phyloP scores from a whole-genome alignment of 2,888 invertebrate species.

The Hirtodrosophila duncani region DNA sequence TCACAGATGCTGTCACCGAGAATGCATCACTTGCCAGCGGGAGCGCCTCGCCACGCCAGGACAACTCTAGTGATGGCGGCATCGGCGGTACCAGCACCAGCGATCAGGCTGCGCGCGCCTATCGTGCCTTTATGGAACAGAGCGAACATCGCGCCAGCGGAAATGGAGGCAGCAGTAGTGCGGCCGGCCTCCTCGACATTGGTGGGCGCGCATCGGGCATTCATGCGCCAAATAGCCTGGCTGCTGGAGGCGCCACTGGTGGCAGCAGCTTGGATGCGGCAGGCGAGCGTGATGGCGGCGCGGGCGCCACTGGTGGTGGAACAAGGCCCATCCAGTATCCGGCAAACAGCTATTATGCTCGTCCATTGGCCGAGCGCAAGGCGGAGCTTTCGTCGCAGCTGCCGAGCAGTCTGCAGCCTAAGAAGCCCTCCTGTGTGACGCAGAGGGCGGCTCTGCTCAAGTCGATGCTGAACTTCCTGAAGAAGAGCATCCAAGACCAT shows the following conservation, averaged over 20 bases:
- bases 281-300: neutral
- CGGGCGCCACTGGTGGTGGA: neutral
- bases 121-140: conserved; percentile 40
- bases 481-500: conserved; percentile 90
- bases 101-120: conserved; percentile 36
- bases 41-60: conserved; percentile 59
- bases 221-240: conserved; percentile 3
- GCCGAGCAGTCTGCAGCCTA: conserved; percentile 54
- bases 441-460: conserved; percentile 91
- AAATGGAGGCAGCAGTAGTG: neutral
- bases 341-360: conserved; percentile 63
- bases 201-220: conserved; percentile 5
- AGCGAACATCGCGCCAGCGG: conserved; percentile 2
- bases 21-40: conserved; percentile 59
- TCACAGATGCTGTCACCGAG: conserved; percentile 56
- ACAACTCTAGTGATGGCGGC: conserved; percentile 39
- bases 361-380: conserved; percentile 64
- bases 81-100: conserved; percentile 34
- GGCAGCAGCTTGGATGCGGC: neutral
- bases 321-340: conserved; percentile 49
- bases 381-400: conserved; percentile 45
- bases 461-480: conserved; percentile 92
- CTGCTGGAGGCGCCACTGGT: conserved; percentile 10
- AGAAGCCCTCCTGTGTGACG: conserved; percentile 79
- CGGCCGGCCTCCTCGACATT: conserved; percentile 27